Evolutionary conservation across 1,140 invertebrate species (phyloP).

Genomic region (Anthonomus grandis): DNA sequence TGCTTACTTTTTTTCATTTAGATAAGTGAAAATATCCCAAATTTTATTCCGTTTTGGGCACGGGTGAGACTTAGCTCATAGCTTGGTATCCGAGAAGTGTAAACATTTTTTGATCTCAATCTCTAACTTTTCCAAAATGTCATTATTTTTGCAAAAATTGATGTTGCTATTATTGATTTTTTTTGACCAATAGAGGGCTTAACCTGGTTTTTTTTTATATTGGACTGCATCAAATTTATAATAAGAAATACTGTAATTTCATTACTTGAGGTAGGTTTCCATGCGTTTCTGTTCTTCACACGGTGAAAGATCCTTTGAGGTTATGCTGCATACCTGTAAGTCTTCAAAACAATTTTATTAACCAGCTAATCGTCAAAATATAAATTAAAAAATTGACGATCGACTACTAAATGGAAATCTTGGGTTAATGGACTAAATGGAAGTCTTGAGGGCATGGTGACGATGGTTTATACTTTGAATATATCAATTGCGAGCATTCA

Average conservation of each 20-base stretch:
- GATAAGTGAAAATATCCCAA: not conserved
- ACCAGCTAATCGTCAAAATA: not conserved
- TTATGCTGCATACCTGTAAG: not conserved
- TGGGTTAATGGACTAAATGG: no score
- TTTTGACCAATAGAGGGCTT: conserved; percentile 2
- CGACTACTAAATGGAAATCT: not conserved
- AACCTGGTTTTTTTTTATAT: not conserved
- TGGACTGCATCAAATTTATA: conserved; percentile 1
- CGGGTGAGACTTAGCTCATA: not conserved
- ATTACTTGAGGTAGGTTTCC: not conserved
- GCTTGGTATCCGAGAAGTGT: not conserved
- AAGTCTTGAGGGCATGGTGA: no score
- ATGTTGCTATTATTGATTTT: not conserved
- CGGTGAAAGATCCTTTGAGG: not conserved
- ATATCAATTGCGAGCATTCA: not conserved
- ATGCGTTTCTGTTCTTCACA: conserved; percentile 1
- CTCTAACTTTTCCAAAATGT: not conserved
- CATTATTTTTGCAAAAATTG: not conserved
- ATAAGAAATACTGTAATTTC: conserved; percentile 1
- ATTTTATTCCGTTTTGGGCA: not conserved
- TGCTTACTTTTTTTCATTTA: no score
- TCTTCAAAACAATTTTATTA: not conserved
- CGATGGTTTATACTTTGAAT: not conserved
- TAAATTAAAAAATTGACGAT: not conserved
- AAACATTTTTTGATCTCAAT: not conserved